Conservation (phyloP, 1,140 invertebrate genomes). For the Drosophila bifasciata region DNA sequence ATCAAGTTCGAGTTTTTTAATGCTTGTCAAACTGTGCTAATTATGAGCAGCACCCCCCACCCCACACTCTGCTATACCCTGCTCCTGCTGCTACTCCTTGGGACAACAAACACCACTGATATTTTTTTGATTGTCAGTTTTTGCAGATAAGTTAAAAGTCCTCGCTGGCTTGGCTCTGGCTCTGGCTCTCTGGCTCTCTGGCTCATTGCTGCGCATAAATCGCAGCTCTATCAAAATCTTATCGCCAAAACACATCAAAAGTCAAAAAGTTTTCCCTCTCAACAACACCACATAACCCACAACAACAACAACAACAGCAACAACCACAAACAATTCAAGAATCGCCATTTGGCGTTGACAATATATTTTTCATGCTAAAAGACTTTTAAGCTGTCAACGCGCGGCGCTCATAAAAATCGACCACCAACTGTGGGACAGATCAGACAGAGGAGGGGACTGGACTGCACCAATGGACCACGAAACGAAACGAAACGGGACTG, state of each 20-base stretch:
- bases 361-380: constrained; percentile 81
- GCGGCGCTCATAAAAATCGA: constrained; percentile 77
- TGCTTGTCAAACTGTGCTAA: constrained; percentile 44
- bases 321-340: constrained; percentile 35
- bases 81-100: constrained; percentile 18
- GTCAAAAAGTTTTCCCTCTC: constrained; percentile 62
- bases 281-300: constrained; percentile 15
- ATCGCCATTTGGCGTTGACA: constrained; percentile 61
- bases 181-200: not conserved
- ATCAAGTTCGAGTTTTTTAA: constrained; percentile 2
- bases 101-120: constrained; percentile 17
- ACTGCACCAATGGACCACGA: constrained; percentile 12
- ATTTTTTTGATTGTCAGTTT: constrained; percentile 69
- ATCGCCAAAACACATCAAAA: constrained; percentile 72
- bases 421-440: constrained; percentile 55
- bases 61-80: constrained; percentile 15
- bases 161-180: constrained; percentile 19
- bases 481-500: not conserved
- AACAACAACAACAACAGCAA: constrained; percentile 18
- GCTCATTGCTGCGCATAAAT: constrained; percentile 52
- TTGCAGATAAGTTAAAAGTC: constrained; percentile 74
- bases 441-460: constrained; percentile 28
- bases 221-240: constrained; percentile 76
- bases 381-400: constrained; percentile 79
- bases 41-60: constrained; percentile 45